A percentile compares a stretch with the other conserved stretches of the same genome.
Evolutionary conservation across 53 echinoderm and acorn worm species (phyloP).

Genomic region (Arbacia lixula): DNA sequence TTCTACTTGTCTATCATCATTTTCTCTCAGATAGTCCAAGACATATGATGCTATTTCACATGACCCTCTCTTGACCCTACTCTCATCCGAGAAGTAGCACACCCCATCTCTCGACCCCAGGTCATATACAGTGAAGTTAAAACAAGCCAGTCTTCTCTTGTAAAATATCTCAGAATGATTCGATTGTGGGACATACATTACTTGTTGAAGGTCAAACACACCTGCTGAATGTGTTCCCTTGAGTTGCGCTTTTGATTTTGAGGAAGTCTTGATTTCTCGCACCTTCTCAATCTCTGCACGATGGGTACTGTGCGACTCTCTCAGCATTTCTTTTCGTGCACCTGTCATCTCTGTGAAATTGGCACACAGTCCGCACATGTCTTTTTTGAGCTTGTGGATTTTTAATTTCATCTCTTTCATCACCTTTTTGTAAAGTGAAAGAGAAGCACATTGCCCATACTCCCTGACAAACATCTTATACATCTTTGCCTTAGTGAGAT

Average conservation of each 20-base stretch:
- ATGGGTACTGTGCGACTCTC: too few species aligned
- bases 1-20: conserved; percentile 17
- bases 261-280: too few species aligned
- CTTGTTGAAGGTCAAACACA: conserved; percentile 65
- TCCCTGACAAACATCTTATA: background rate
- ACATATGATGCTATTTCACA: conserved; percentile 64
- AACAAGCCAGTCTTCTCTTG: conserved; percentile 63
- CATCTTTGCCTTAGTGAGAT: background rate
- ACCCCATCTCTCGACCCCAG: conserved; percentile 39
- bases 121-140: conserved; percentile 73
- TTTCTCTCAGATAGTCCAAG: conserved; percentile 32
- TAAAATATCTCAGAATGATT: conserved; percentile 57
- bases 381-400: background rate
- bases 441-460: background rate
- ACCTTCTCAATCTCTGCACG: too few species aligned
- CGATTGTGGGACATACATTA: conserved; percentile 53
- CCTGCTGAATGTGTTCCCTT: background rate
- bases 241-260: too few species aligned
- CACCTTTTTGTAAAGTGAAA: background rate
- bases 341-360: background rate
- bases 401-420: background rate
- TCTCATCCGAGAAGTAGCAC: conserved; percentile 71
- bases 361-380: conserved; percentile 18
- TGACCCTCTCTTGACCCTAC: conserved; percentile 56
- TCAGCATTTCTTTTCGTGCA: background rate